Evolutionary conservation across 1,140 invertebrate genomes (phyloP).

Genomic region (Drosophila teissieri): DNA sequence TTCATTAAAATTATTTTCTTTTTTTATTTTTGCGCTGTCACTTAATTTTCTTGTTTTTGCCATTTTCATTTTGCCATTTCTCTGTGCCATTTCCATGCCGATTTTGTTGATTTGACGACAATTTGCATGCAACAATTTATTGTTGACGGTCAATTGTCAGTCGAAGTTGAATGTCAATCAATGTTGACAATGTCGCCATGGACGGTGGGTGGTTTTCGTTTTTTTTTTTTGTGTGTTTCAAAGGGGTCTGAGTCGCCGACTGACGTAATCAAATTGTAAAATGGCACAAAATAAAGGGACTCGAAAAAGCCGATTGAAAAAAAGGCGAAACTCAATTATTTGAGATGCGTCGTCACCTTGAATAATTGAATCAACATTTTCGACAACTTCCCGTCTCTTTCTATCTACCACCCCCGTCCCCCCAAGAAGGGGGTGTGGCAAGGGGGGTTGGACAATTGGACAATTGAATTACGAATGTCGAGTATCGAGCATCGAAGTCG

Average conservation of each 20-base stretch:
- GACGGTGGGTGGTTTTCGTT: neutral
- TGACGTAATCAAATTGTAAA: slow-evolving; percentile 53
- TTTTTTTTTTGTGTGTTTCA: no score
- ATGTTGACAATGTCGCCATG: slow-evolving; percentile 44
- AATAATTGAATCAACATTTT: slow-evolving; percentile 69
- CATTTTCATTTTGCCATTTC: slow-evolving; percentile 1
- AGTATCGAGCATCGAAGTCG: slow-evolving; percentile 61
- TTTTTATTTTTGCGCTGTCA: neutral
- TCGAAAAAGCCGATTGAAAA: slow-evolving; percentile 27
- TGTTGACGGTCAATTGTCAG: slow-evolving; percentile 48
- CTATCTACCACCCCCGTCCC: neutral
- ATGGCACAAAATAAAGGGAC: slow-evolving; percentile 22
- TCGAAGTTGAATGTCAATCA: slow-evolving; percentile 38
- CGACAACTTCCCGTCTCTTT: slow-evolving; percentile 24
- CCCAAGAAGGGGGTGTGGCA: no score
- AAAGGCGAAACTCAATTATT: slow-evolving; percentile 73
- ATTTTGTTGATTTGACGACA: slow-evolving; percentile 50
- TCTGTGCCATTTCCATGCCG: slow-evolving; percentile 11
- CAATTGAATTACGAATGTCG: slow-evolving; percentile 64
- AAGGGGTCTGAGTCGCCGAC: neutral
- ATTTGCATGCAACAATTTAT: slow-evolving; percentile 54
- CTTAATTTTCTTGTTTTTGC: slow-evolving; percentile 40
- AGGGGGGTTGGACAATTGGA: slow-evolving; percentile 26
- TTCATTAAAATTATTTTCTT: slow-evolving; percentile 15
- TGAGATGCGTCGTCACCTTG: slow-evolving; percentile 64